Evolutionary conservation across 2,888 invertebrate genomes (phyloP), one percentile per base, ranked within the genome.

Genomic region (Drosophila recens): DNA sequence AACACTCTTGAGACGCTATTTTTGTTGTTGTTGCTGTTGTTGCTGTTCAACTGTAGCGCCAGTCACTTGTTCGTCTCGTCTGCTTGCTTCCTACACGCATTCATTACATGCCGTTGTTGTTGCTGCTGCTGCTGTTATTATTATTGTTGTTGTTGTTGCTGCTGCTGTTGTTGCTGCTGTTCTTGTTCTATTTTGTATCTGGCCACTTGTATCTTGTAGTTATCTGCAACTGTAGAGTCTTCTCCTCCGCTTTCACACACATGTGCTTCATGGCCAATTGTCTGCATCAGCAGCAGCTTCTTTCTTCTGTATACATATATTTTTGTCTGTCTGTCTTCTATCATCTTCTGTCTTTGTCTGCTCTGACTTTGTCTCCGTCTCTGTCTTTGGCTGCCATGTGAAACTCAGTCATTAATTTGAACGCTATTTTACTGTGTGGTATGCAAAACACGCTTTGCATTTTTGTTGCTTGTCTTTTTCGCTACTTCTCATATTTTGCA

Each of bases 331-430:
- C 13, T 48, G 27, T 38, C 23, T 46, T 58, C 48, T 30, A 27
- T 34, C 38, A 27, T 34, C 38, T 49, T 10, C 15, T 27, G 33
- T 34, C 36, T 15, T 17, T 20, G 43, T 53, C 42, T 40, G 48
- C 20, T 36, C 4, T 10, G 15, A 9, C 5, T 38, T 6, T 45
- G 33, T 27, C 34, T 51, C 34, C 36, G 33, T 27, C 34, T 51
- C 34, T 30, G 61, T 52, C 48, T 56, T 48, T 52, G 46, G 58
- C 48, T 56, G 57, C 64, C 87, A 83, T 84, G 83, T 84, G 83
- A 88, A 84, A 87, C 84, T 88, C 70, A 71, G 84, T 72, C 84
- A 84, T 84, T 84, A 89, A 86, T 83, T 88, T 88, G 78, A 80
- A 80, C 77, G 67, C 78, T 72, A 72, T 79, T 84, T 82, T 84